These are phyloP conservation scores for Syrrhaptes paradoxus DNA, from an alignment of 2,113 vertebrate genomes.

Conservation along the genomic window DNA sequence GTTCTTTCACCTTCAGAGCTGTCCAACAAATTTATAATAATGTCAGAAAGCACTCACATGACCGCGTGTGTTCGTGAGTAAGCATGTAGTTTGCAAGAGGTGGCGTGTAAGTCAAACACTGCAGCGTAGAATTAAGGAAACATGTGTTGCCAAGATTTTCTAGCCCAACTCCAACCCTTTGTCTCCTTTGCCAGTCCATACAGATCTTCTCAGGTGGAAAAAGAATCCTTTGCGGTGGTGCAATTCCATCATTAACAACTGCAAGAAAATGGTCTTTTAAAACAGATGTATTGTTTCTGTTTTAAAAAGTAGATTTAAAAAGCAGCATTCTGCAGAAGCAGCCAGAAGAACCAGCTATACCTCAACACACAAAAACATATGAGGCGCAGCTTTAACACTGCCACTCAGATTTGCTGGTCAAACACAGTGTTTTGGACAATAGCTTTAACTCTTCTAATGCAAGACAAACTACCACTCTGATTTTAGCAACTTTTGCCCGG, in stretches of 20 bases:
- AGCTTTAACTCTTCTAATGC: not conserved
- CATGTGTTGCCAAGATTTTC: slow-evolving; percentile 96
- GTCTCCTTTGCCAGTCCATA: slow-evolving; percentile 90
- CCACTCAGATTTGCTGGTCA: not conserved
- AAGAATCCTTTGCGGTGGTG: slow-evolving; percentile 89
- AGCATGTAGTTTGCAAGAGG: slow-evolving; percentile 95
- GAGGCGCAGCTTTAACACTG: not conserved
- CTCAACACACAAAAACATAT: not conserved
- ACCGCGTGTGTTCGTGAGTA: slow-evolving; percentile 93
- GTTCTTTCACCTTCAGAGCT: not conserved
- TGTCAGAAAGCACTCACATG: slow-evolving; percentile 80
- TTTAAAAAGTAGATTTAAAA: not conserved
- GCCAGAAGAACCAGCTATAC: not conserved
- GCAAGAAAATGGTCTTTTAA: slow-evolving; percentile 16
- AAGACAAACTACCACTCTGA: not conserved
- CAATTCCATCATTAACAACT: slow-evolving; percentile 88
- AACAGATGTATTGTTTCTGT: not conserved
- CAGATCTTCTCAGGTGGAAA: slow-evolving; percentile 91
- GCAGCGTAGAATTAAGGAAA: slow-evolving; percentile 94
- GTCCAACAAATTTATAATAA: not conserved
- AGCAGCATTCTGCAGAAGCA: not conserved
- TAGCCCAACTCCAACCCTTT: slow-evolving; percentile 92
- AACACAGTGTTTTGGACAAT: not conserved
- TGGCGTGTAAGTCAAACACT: slow-evolving; percentile 94
- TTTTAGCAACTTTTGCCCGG: not conserved